Evolutionary conservation across 2,888 invertebrate genomes (phyloP), one percentile per base, ranked within the genome.

Genomic region (Metalampra italica): DNA sequence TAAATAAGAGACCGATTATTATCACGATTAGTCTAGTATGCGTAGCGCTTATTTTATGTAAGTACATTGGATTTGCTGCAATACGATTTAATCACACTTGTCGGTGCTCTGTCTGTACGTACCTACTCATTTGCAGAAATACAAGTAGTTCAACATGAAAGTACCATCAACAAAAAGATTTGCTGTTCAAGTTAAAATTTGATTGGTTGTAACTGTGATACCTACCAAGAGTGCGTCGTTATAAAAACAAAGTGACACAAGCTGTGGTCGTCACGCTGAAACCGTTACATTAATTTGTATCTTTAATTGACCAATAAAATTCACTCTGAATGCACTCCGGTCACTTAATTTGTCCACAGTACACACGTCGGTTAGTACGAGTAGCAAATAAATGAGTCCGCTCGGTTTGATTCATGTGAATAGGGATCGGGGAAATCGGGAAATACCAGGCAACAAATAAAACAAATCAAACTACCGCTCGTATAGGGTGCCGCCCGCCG

Each of bases 371-470:
- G 47, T 45, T 43, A 51, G 47, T 41, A 72, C 70, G 68, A 71
- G 78, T 77, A 83, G 79, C 83, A 82, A 86, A 87, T 83, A 86
- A 87, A 87, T 86, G 85, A 86, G 81, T 78, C 70, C 81, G 83
- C 68, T 69, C 82, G 71, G 78, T 84, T 87, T 87, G 86, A 87
- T 86, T 84, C 85, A 87, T 86, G 80, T 70, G 83, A 78, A 84
- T 78, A 77, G 84, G 84, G 84, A 78, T 69, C 76, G 36, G 74
- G 78, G 68, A 84, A 81, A 78, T 69, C 76, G 36, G 74, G 78
- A 68, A 84, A 81, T 75, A 74, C 74, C 74, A 74, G 70, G 73
- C 63, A 71, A 74, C 86, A 82, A 85, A 85, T 86, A 85, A 86
- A 85, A 84, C 78, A 76, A 71, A 72, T 73, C 72, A 71, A 74